Conservation (phyloP, 2,113 vertebrate genomes). For the Machaerirhynchus nigripectus region DNA sequence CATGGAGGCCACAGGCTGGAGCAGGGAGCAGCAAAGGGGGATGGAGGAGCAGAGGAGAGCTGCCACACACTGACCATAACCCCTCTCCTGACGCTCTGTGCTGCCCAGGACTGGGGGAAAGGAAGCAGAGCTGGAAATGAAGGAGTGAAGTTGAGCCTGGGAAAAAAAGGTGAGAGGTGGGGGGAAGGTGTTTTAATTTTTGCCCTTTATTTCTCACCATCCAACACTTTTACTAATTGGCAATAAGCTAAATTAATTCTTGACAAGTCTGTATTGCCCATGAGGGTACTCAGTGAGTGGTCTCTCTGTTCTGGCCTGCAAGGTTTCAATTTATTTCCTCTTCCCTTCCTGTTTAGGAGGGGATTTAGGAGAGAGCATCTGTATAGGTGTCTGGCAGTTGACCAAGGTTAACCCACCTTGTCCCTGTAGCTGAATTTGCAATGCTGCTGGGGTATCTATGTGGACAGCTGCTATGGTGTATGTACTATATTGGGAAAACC, state of each 20-base stretch:
- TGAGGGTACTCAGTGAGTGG: background rate
- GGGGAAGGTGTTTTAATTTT: background rate
- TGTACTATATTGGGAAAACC: background rate
- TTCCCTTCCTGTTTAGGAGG: background rate
- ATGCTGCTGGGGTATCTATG: background rate
- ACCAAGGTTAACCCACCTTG: background rate
- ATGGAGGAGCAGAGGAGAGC: background rate
- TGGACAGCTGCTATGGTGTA: background rate
- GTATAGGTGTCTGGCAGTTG: background rate
- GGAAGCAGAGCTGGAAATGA: background rate
- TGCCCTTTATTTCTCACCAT: background rate
- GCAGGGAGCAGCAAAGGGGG: background rate
- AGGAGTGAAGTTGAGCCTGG: background rate
- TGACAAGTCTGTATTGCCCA: fast-evolving
- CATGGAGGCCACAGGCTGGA: fast-evolving
- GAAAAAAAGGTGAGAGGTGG: background rate
- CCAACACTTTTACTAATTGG: background rate
- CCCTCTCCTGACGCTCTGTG: fast-evolving
- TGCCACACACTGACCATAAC: fast-evolving
- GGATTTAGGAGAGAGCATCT: background rate
- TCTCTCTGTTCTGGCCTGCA: background rate
- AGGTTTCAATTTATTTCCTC: background rate
- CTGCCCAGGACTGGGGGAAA: fast-evolving
- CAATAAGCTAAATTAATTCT: background rate
- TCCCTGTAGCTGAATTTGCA: background rate